phyloP scores from a whole-genome alignment of 2,888 invertebrate genomes.

The Epinotia brunnichana region DNA sequence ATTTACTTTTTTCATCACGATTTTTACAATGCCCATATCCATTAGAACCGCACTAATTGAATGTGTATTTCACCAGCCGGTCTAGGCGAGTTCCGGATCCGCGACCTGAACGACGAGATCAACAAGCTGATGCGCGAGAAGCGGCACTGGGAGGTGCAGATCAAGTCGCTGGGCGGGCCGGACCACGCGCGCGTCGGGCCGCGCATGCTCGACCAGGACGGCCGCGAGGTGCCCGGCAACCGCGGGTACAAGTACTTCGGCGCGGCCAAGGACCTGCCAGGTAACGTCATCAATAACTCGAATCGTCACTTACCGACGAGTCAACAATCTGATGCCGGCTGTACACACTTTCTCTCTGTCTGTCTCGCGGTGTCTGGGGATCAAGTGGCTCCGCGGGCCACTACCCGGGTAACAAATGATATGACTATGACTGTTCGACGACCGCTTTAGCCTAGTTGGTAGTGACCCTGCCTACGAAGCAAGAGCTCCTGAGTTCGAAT shows the following conservation, averaged over 20 bases:
- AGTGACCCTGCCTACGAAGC: no score
- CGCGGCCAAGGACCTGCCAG: conserved; percentile 98
- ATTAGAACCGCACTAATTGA: background rate
- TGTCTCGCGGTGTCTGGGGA: no score
- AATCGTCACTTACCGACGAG: no score
- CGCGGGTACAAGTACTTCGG: conserved; percentile 99
- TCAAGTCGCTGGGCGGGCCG: conserved; percentile 96
- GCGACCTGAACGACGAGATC: conserved; percentile 99
- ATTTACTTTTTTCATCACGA: background rate
- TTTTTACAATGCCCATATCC: background rate
- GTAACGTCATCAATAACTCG: conserved; percentile 61
- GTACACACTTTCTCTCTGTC: no score
- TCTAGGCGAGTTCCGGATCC: conserved; percentile 98
- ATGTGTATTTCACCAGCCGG: conserved; percentile 86
- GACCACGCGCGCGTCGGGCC: conserved; percentile 96
- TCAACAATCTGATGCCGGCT: no score
- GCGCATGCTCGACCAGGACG: conserved; percentile 96
- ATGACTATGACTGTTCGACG: no score
- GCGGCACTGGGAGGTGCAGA: conserved; percentile 98
- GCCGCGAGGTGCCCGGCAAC: conserved; percentile 98
- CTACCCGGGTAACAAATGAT: no score
- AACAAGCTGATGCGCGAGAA: conserved; percentile 98
- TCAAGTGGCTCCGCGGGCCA: no score
- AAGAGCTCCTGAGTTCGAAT: no score
- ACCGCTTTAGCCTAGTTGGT: no score